A percentile compares a stretch with the other conserved stretches of the same genome.
phyloP scores from a whole-genome alignment of 2,888 invertebrate genomes.

The Luperina nickerlii region DNA sequence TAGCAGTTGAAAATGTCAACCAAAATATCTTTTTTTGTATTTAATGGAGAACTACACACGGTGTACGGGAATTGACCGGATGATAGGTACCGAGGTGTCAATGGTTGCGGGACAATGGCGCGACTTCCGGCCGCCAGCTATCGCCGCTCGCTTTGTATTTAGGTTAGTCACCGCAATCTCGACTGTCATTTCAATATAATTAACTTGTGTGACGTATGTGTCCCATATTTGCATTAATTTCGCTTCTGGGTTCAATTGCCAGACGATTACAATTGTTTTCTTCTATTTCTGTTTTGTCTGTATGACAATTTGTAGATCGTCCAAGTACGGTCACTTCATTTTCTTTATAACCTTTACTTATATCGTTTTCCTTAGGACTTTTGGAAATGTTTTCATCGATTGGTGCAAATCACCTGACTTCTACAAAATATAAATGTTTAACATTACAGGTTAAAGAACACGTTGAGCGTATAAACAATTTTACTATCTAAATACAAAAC shows the following conservation, averaged over 20 bases:
- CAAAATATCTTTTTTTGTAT: constrained; percentile 31
- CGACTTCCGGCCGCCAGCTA: constrained; percentile 84
- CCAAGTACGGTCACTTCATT: constrained; percentile 2
- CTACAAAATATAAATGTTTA: constrained; percentile 7
- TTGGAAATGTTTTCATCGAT: constrained; percentile 1
- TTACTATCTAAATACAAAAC: constrained; percentile 52
- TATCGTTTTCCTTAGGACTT: constrained; percentile 10
- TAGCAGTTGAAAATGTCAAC: constrained; percentile 5
- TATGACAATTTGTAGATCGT: constrained; percentile 7
- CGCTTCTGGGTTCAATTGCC: constrained; percentile 64
- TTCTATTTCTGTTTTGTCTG: not conserved
- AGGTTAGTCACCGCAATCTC: constrained; percentile 90
- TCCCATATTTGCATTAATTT: constrained; percentile 79
- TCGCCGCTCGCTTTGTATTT: constrained; percentile 87
- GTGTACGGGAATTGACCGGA: constrained; percentile 86
- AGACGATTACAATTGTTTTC: constrained; percentile 38
- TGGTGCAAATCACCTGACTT: not conserved
- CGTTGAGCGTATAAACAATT: constrained; percentile 37
- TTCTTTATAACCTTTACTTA: constrained; percentile 28
- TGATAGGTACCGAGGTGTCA: constrained; percentile 88
- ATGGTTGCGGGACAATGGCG: constrained; percentile 89
- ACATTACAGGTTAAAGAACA: constrained; percentile 23
- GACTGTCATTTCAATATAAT: constrained; percentile 87
- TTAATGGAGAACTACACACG: constrained; percentile 59
- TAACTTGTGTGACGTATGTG: constrained; percentile 81